Evolutionary conservation across 2,797 vertebrate genomes (phyloP), one percentile per base, ranked within the genome.

Genomic region (Cuniculus paca): DNA sequence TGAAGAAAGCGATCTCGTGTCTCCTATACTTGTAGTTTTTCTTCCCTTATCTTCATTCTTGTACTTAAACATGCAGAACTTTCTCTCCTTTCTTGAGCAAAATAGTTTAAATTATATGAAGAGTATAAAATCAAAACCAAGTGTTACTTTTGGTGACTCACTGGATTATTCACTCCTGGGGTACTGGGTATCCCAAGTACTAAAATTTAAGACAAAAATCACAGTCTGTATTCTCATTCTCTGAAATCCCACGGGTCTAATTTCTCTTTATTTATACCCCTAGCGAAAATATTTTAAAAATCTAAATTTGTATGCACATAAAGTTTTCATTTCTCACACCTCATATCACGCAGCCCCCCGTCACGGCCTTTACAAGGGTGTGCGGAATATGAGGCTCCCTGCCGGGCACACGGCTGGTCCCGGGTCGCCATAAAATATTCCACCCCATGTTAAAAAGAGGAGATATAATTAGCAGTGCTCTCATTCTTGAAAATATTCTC

Each of bases 271-370:
- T 97, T 98, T 98, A 96, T 95, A 97, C 94, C 95, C 95, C 97
- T 97, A 97, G 98, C 98, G 98, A 98, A 98, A 98, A 98, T 99
- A 98, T 98, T 98, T 98, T 75, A 98, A 98, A 98, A 99, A 99
- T 99, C 98, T 98, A 97, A 97, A 98, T 98, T 98, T 98, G 98
- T 98, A 97, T 98, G 98, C 98, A 98, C 95, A 97, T 96, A 83
- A 98, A 98, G 89, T 96, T 98, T 98, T 98, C 98, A 97, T 98
- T 98, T 98, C 98, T 99, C 98, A 98, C 98, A 98, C 98, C 98
- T 99, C 98, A 16, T 98, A 98, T 98, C 96, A 91, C 84, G 95
- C 61, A 83, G 93, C 93, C 97, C 97, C 86, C 80, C 98, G 98
- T 97, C 98, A n/a, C 2, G 39, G 97, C 91, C 96, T 97, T 97